Base-by-base conservation (phyloP, 1,140 invertebrate species). In the Euura lappo region DNA sequence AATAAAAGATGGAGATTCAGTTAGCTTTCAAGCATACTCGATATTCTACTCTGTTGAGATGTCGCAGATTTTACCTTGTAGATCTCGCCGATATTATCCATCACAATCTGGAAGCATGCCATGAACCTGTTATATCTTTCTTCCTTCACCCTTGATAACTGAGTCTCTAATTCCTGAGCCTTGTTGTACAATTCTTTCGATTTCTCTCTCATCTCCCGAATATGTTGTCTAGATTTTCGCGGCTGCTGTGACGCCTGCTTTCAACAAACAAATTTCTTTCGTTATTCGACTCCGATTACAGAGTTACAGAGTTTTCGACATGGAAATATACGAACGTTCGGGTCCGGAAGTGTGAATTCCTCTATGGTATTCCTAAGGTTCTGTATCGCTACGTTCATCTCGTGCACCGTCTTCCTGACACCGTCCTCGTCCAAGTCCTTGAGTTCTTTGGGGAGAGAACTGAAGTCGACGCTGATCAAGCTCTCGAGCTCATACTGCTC, bases 21-120 rank as follows among this genome's bases (percentile, higher is more conserved):
- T 65, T 72, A 65, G 45, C 42, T 2, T 65, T 42, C 65, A 45
- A 13, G 71, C 71, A 70, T 45, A 42, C 4, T 67, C 69, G 45
- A 13, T 6, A 44, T 6, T 51, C 71, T 42, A 60, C 67, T 42
- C 46, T 45, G 64, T 73, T 45, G 8, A 43, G 69, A 47, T 60
- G 7, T 71, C 67, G 10, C 6, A 67, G 44, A 11, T 68, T 28
- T 79, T 77, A 95, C 94, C 91, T 99, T 99, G 85, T 99, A 99
- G 85, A 99, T 99, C 66, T 95, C 94, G 89, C 99, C 99, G 79
- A 99, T 99, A 82, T 95, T 95, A 82, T 97, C 96, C 0, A 97
- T 94, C 2, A 99, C 98, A 82, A 99, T 97, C 77, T 99, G 97
- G 83, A 99, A 99, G 86, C 98, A 99, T n/a, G 93, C 91, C 82